Evolutionary conservation across 2,888 invertebrate species (phyloP).

Genomic region (Priocnemis perturbator): DNA sequence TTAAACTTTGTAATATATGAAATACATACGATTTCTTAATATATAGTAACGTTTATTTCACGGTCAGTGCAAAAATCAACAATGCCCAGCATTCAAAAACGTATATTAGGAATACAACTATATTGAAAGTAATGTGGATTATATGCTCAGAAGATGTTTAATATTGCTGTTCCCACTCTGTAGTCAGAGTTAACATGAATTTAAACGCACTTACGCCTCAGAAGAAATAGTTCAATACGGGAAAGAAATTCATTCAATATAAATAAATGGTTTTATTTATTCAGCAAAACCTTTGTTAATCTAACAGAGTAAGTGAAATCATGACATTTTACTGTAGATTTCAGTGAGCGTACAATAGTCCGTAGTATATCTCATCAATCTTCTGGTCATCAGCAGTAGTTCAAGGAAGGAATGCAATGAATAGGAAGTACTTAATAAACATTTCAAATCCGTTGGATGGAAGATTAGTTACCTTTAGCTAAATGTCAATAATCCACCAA

Average conservation of each 20-base stretch:
- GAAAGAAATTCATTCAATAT: neutral
- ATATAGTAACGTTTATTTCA: too few relatives aligned
- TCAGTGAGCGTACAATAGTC: neutral
- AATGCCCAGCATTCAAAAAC: too few relatives aligned
- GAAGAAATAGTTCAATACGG: too few relatives aligned
- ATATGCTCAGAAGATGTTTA: too few relatives aligned
- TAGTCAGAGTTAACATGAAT: too few relatives aligned
- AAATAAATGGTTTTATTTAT: neutral
- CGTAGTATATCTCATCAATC: neutral
- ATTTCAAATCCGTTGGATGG: slow-evolving; percentile 40
- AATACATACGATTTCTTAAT: too few relatives aligned
- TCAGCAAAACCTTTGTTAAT: neutral
- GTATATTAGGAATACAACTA: too few relatives aligned
- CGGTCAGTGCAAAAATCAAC: too few relatives aligned
- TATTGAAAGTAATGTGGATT: too few relatives aligned
- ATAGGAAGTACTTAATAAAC: slow-evolving; percentile 42
- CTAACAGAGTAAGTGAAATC: neutral
- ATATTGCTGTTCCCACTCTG: too few relatives aligned
- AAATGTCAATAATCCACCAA: slow-evolving; percentile 70
- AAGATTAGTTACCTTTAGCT: slow-evolving; percentile 37
- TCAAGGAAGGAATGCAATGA: slow-evolving; percentile 51
- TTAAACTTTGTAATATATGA: too few relatives aligned
- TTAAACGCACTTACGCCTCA: too few relatives aligned
- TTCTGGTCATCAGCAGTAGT: slow-evolving; percentile 23
- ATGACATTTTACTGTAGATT: neutral